Percentiles rank a stretch among this genome's conserved stretches.
These are phyloP conservation scores for Antheraea mylitta DNA, from an alignment of 1,140 invertebrate genomes.

Conservation along the genomic window DNA sequence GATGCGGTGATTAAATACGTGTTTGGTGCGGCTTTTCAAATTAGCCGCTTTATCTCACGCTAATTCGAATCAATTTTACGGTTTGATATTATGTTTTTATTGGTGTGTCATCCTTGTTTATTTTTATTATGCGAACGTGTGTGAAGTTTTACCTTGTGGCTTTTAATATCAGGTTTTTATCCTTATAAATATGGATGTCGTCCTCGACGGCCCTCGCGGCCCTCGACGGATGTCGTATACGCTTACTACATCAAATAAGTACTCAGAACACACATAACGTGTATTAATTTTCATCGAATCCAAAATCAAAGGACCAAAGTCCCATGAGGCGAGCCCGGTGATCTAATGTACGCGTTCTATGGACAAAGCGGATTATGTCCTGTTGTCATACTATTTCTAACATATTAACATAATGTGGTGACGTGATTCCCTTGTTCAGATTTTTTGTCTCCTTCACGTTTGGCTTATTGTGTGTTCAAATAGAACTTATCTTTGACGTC, in stretches of 20 bases:
- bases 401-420: slow-evolving; percentile 67
- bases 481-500: slow-evolving; percentile 23
- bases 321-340: slow-evolving; percentile 42
- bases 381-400: slow-evolving; percentile 60
- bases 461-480: slow-evolving; percentile 52
- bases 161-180: slow-evolving; percentile 16
- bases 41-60: slow-evolving; percentile 9
- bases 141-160: slow-evolving; percentile 16
- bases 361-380: slow-evolving; percentile 71
- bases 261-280: slow-evolving; percentile 31
- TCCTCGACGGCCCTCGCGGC: slow-evolving; percentile 11
- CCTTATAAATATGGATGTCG: slow-evolving; percentile 38
- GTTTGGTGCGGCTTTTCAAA: slow-evolving; percentile 14
- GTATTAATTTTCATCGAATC: slow-evolving; percentile 72
- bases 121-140: slow-evolving; percentile 12
- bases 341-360: slow-evolving; percentile 56
- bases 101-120: slow-evolving; percentile 7
- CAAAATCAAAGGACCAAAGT: slow-evolving; percentile 63
- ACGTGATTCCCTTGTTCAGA: slow-evolving; percentile 48
- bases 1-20: slow-evolving; percentile 26
- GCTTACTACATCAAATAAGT: slow-evolving; percentile 35
- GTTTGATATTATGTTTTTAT: slow-evolving; percentile 4
- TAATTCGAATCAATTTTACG: slow-evolving; percentile 18
- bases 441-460: slow-evolving; percentile 45
- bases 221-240: slow-evolving; percentile 11